Evolutionary conservation across 1,140 invertebrate genomes (phyloP), one percentile per base, ranked within the genome.

Genomic region (Pseudomyrmex gracilis): DNA sequence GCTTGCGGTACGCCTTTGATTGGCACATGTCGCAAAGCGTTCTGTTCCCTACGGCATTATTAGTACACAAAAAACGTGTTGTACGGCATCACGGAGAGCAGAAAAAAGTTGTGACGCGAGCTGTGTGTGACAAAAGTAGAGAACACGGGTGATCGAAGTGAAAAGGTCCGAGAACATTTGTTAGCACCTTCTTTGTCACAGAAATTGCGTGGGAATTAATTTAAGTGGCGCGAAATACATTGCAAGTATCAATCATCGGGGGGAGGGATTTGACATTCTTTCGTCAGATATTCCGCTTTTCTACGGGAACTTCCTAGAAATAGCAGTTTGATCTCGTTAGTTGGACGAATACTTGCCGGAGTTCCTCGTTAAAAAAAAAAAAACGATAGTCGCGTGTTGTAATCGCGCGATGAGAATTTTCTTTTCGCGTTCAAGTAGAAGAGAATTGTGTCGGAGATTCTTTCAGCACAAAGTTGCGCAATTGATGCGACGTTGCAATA

Each of bases 1-100:
- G 93, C 93, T 96, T 97, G 93, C 96, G 95, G 91, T 95, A 95
- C 83, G 95, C 92, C 95, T 96, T 97, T 85, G 96, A 95, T 95
- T 95, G 96, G 95, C 97, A 97, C 92, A 97, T 95, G 94, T 97
- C 97, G 94, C 97, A 97, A 92, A 97, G 95, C 87, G 97, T 97
- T 96, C 97, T 97, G 96, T 97, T 97, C 97, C 97, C 97, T 97
- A 95, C 91, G 92, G 89, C 91, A 94, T 93, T 92, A 94, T 93
- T 92, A 92, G 92, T 92, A 91, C 77, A 92, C 85, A 87, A n/a
- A n/a, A n/a, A n/a, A 80, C 73, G 83, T 92, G 70, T 34, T 34
- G 34, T 91, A 90, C 83, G 85, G 87, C 86, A 86, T 78, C 77
- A n/a, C n/a, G n/a, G n/a, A 51, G 67, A 64, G 85, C 76, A 63